phyloP scores from a whole-genome alignment of 2,888 invertebrate genomes.

The Leptinotarsa peninsularis region DNA sequence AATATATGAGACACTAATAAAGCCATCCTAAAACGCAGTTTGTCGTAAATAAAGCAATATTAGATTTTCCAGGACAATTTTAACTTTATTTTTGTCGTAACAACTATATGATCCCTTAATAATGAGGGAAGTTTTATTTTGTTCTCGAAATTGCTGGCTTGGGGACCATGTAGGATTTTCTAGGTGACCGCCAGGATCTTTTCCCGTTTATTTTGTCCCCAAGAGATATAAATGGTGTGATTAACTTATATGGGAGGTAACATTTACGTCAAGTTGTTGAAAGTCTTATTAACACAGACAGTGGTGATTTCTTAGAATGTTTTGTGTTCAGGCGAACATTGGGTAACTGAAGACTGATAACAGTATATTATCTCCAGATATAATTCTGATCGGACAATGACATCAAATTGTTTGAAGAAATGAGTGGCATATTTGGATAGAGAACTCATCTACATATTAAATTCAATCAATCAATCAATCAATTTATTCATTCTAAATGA shows the following conservation, averaged over 20 bases:
- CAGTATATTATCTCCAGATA: too few species aligned
- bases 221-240: conserved; percentile 23
- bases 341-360: too few species aligned
- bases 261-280: conserved; percentile 14
- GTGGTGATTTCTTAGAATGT: too few species aligned
- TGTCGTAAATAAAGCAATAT: conserved; percentile 39
- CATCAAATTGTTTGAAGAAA: too few species aligned
- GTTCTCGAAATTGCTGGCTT: conserved; percentile 30
- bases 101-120: conserved; percentile 41
- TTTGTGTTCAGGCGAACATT: too few species aligned
- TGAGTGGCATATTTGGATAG: too few species aligned
- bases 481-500: too few species aligned
- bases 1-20: conserved; percentile 36
- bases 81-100: conserved; percentile 35
- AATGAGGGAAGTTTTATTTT: conserved; percentile 42
- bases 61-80: conserved; percentile 34
- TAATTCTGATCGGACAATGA: too few species aligned
- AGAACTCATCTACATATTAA: too few species aligned
- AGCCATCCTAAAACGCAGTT: conserved; percentile 36
- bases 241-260: conserved; percentile 12
- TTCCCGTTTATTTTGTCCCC: conserved; percentile 8
- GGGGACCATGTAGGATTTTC: conserved; percentile 38
- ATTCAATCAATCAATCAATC: too few species aligned
- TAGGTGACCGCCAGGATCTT: conserved; percentile 22
- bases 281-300: not conserved